A percentile compares a stretch with the other conserved stretches of the same genome.
These are phyloP conservation scores for Sepioteuthis lessoniana DNA, from an alignment of 2,888 invertebrate genomes.

Conservation along the genomic window DNA sequence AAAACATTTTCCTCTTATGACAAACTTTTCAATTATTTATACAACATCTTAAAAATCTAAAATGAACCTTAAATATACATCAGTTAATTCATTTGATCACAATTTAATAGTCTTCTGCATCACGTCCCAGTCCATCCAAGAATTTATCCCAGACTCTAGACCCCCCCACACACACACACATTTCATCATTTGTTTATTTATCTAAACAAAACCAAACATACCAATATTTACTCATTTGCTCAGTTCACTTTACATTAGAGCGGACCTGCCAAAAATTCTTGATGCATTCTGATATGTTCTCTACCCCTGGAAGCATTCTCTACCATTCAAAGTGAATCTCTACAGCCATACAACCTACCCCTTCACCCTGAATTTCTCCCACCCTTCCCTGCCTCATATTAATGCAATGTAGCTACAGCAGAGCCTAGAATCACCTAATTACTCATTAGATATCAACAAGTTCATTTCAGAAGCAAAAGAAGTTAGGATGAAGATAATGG, in stretches of 20 bases:
- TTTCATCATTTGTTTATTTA: no score
- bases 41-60: no score
- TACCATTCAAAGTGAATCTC: neutral
- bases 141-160: no score
- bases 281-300: neutral
- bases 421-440: slow-evolving; percentile 5
- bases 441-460: slow-evolving; percentile 33
- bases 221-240: neutral
- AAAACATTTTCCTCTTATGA: no score
- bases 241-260: neutral
- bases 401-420: neutral
- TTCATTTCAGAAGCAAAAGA: neutral
- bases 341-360: neutral
- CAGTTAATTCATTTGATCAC: no score
- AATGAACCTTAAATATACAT: no score
- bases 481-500: neutral
- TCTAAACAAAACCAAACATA: no score
- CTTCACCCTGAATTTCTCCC: neutral
- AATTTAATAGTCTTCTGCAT: no score
- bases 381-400: neutral
- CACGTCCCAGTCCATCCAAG: no score
- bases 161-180: no score
- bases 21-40: no score
- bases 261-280: neutral
- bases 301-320: neutral